These are phyloP conservation scores for Tragelaphus scriptus DNA, from an alignment of 2,113 vertebrate species.

Conservation along the genomic window DNA sequence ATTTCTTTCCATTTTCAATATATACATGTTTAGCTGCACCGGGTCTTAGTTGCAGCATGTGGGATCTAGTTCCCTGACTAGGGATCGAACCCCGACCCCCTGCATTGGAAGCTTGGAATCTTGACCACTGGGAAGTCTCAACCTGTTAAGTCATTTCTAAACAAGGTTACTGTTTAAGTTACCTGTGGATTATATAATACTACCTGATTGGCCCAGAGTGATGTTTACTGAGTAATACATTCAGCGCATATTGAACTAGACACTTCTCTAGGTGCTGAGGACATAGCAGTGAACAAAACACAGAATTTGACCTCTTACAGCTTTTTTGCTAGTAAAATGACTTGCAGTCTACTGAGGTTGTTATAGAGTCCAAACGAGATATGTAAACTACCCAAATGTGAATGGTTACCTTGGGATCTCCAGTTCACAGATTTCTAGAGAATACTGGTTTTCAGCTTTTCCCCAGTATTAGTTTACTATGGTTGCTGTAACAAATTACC, in stretches of 20 bases:
- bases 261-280: neutral
- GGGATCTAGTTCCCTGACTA: neutral
- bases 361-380: neutral
- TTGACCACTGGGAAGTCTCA: neutral
- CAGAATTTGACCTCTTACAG: neutral
- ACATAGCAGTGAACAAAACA: neutral
- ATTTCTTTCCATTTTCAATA: neutral
- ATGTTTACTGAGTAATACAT: neutral
- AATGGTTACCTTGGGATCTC: neutral
- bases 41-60: neutral
- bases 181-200: fast-evolving
- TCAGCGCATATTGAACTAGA: neutral
- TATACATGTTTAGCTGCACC: neutral
- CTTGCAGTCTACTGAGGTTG: neutral
- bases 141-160: neutral
- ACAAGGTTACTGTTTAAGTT: neutral
- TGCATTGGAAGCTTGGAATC: neutral
- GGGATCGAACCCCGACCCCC: neutral
- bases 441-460: neutral
- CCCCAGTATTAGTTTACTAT: neutral
- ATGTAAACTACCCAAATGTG: neutral
- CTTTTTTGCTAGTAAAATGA: neutral
- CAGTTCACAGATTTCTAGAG: neutral
- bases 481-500: neutral
- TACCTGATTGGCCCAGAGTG: neutral